These are phyloP conservation scores for Forbesichthys papilliferus DNA, from an alignment of 2,113 vertebrate genomes.

Conservation along the genomic window DNA sequence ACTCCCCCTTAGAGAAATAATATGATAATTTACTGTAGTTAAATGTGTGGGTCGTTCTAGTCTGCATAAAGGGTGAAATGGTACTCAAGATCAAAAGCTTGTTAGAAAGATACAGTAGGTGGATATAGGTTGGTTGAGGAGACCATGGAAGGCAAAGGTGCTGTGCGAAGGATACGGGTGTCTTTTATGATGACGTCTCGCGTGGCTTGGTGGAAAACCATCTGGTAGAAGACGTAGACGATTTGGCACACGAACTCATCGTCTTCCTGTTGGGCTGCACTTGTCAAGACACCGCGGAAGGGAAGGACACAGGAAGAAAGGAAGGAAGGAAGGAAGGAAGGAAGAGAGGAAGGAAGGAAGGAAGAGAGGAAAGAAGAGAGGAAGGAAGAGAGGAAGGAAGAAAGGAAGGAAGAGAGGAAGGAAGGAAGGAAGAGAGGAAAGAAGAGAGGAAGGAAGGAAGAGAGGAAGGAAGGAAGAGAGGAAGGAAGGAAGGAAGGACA, in stretches of 20 bases:
- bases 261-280: constrained; percentile 91
- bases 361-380: too few species aligned
- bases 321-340: not conserved
- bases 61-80: too few species aligned
- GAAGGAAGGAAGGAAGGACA: not conserved
- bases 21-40: too few species aligned
- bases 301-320: not conserved
- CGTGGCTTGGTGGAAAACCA: constrained; percentile 98
- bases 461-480: not conserved
- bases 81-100: too few species aligned
- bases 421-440: not conserved
- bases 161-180: constrained; percentile 87
- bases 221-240: constrained; percentile 98
- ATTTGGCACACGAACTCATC: constrained; percentile 99
- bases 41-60: too few species aligned
- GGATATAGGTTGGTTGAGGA: not conserved
- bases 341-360: not conserved
- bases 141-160: not conserved
- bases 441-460: not conserved
- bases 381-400: not conserved
- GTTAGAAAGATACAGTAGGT: too few species aligned
- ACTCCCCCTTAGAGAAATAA: too few species aligned
- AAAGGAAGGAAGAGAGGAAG: too few species aligned
- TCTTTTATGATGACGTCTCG: constrained; percentile 98
- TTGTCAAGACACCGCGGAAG: not conserved